Conservation (phyloP, 2,888 invertebrate genomes). For the Ectobius pallidus region DNA sequence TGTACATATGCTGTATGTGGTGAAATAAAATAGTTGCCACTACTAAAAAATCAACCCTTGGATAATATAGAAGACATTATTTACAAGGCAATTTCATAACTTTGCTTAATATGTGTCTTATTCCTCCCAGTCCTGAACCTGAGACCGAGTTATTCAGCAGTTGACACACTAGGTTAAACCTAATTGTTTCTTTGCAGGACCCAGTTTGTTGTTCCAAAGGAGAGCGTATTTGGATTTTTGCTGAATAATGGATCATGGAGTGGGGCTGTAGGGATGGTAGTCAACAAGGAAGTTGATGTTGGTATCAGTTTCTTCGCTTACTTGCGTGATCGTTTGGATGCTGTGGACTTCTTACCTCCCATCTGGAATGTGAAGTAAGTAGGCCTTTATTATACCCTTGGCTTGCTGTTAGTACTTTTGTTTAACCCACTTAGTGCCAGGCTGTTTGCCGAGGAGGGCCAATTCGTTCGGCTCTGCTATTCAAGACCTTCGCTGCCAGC, state of each 20-base stretch:
- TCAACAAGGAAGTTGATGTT: background rate
- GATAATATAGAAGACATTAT: no score
- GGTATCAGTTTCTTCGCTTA: slow-evolving; percentile 2
- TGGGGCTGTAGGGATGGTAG: background rate
- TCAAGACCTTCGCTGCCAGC: no score
- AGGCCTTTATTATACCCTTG: no score
- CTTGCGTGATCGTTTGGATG: background rate
- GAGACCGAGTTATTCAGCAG: background rate
- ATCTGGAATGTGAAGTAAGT: background rate
- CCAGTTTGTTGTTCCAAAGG: background rate
- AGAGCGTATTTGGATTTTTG: background rate
- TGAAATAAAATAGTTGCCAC: no score
- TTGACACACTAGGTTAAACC: background rate
- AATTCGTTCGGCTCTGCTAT: no score
- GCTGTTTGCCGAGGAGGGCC: no score
- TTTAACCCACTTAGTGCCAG: no score
- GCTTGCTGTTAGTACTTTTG: no score
- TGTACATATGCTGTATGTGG: no score
- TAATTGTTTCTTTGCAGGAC: background rate
- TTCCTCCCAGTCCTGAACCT: background rate
- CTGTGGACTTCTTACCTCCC: background rate
- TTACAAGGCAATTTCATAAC: background rate
- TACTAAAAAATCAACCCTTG: no score
- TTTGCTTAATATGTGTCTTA: background rate
- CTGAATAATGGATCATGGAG: background rate